Percentiles rank a stretch among this genome's conserved stretches.
These are phyloP conservation scores for Leucopsar rothschildi DNA, from an alignment of 2,113 vertebrate genomes.

Conservation along the genomic window DNA sequence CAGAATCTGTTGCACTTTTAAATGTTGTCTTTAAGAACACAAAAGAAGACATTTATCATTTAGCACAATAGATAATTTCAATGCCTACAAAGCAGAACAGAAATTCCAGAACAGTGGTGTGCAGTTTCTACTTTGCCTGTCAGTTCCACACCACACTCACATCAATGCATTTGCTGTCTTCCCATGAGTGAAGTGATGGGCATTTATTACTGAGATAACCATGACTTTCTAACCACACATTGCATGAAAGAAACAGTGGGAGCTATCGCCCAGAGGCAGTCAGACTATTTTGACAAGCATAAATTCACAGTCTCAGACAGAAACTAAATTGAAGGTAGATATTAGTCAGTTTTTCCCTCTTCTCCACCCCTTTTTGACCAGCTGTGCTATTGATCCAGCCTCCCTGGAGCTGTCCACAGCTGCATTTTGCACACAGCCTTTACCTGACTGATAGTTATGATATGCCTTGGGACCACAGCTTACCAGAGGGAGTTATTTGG, in stretches of 20 bases:
- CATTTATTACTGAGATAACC: not conserved
- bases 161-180: not conserved
- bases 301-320: not conserved
- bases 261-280: not conserved
- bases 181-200: not conserved
- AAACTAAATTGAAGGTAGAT: not conserved
- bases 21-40: not conserved
- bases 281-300: not conserved
- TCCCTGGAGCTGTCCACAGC: not conserved
- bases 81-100: not conserved
- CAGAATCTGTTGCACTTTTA: not conserved
- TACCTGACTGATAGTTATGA: not conserved
- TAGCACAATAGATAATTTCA: not conserved
- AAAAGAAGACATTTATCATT: not conserved
- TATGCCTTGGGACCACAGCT: not conserved
- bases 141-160: not conserved
- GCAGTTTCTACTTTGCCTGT: not conserved
- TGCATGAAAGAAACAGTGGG: not conserved
- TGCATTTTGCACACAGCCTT: not conserved
- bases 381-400: not conserved
- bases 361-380: not conserved
- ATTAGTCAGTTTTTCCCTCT: not conserved
- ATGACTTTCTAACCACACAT: not conserved
- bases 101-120: not conserved
- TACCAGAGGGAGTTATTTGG: not conserved